Evolutionary conservation across 2,888 invertebrate species (phyloP), one percentile per base, ranked within the genome.

Genomic region (Pseudococcus viburni): DNA sequence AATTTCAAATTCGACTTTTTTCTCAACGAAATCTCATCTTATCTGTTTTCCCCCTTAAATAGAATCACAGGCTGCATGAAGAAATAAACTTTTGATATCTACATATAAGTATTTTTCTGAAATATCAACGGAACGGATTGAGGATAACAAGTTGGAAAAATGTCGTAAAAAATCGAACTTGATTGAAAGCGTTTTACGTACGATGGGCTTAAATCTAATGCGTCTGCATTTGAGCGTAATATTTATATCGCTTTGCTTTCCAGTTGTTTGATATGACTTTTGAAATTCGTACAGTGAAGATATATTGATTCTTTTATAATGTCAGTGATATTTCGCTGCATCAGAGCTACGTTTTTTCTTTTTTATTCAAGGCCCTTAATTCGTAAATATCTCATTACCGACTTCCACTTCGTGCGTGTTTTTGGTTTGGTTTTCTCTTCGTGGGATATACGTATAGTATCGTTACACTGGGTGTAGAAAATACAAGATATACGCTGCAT

Each of bases 141-240:
- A 12, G 17, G 17, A 51, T 51, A 46, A 51, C 51, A 51, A 51
- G 68, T 68, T 12, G 6, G 26, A 68, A 68, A 68, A 22, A 68
- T 22, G 22, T 68, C 68, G 26, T 68, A 19, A 68, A 68, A 26
- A 68, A 6, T 22, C 22, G 12, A 26, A 26, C 12, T 68, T 68
- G 22, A 68, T 68, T 68, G 68, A 22, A 68, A 68, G 19, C 64
- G 15, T 51, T 7, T 68, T 68, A 33, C 26, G 19, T 68, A 68
- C 22, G 68, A 68, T 12, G 68, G 5, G 26, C 68, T 22, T 68
- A 68, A 26, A 51, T 15, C 22, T 19, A 11, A 68, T 68, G 26
- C 68, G 9, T 68, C 68, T 68, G 68, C 68, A 26, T 22, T 68
- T 68, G 68, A 68, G 9, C 68, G 22, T 68, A 22, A 68, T 68